Evolutionary conservation across 2,113 vertebrate genomes (phyloP), one percentile per base, ranked within the genome.

Genomic region (Hoplias malabaricus): DNA sequence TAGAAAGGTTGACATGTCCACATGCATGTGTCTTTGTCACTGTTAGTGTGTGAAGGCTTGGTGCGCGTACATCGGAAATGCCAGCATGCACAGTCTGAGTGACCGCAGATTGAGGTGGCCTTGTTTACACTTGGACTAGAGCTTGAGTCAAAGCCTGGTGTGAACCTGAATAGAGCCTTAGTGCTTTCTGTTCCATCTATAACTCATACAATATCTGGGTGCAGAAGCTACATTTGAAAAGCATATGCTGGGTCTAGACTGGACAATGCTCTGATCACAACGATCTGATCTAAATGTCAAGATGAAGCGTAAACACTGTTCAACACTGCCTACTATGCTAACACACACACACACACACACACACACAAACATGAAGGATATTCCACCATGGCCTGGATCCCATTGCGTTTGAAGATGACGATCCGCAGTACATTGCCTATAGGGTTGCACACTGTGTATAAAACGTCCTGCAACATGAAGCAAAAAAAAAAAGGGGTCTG

Each of bases 301-400:
- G n/a, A n/a, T n/a, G n/a, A n/a, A n/a, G n/a, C n/a, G n/a, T n/a
- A n/a, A n/a, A n/a, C n/a, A n/a, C n/a, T n/a, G n/a, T n/a, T n/a
- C n/a, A n/a, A n/a, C n/a, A n/a, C n/a, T n/a, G n/a, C n/a, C n/a
- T n/a, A n/a, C n/a, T 34, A 36, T 21, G 12, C n/a, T 21, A 5
- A 16, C 14, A 67, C 27, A 42, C 63, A 69, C 31, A 78, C 42
- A 33, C 4, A 77, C 11, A 62, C 61, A 78, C 38, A 67, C 61
- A 77, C 68, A 73, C 59, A 78, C 53, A 65, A 56, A 48, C 43
- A 72, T 38, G 53, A 94, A 98, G 96, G 96, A 98, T 98, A 98
- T 98, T 98, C 96, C 91, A 98, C 96, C 94, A 98, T 97, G 84
- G 96, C 96, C 91, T 98, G 96, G 90, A 98, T 95, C 80, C 96